phyloP scores from a whole-genome alignment of 2,113 vertebrate species.

The Thamnaconus septentrionalis region DNA sequence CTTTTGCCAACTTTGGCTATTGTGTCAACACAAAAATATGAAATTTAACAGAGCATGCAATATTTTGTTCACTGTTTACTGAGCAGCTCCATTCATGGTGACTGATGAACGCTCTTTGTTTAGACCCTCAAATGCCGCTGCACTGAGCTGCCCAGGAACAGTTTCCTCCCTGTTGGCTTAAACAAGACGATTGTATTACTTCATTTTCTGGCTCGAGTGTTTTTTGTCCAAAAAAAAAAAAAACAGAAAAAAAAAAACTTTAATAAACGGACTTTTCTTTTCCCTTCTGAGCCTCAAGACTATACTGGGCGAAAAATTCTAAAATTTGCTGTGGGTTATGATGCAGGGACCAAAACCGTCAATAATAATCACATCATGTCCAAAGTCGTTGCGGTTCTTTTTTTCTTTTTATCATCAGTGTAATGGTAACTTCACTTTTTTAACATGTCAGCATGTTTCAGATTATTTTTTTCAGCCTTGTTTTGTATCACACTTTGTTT shows the following conservation, averaged over 20 bases:
- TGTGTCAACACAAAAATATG: slow-evolving; percentile 21
- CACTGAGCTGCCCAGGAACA: slow-evolving; percentile 7
- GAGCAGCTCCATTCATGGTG: neutral
- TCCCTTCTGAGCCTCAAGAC: neutral
- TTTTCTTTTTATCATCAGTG: neutral
- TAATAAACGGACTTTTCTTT: too few species aligned
- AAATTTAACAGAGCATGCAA: neutral
- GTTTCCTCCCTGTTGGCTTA: slow-evolving; percentile 3
- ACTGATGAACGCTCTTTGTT: neutral
- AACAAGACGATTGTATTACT: slow-evolving; percentile 32
- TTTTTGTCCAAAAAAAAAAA: slow-evolving; percentile 16
- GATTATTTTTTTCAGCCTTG: neutral
- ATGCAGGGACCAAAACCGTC: slow-evolving; percentile 13
- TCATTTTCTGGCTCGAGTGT: slow-evolving; percentile 32
- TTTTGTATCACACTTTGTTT: too few species aligned
- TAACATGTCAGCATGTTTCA: neutral
- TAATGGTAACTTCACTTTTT: neutral
- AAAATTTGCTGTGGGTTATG: neutral
- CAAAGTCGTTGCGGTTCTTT: neutral
- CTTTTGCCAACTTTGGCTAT: too few species aligned
- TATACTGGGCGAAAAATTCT: neutral
- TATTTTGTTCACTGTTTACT: slow-evolving; percentile 1
- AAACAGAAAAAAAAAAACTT: too few species aligned
- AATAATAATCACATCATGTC: slow-evolving; percentile 5
- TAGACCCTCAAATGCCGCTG: slow-evolving; percentile 10